Evolutionary conservation across 2,797 vertebrate genomes (phyloP), one percentile per base, ranked within the genome.

Genomic region (Cyclura pinguis): DNA sequence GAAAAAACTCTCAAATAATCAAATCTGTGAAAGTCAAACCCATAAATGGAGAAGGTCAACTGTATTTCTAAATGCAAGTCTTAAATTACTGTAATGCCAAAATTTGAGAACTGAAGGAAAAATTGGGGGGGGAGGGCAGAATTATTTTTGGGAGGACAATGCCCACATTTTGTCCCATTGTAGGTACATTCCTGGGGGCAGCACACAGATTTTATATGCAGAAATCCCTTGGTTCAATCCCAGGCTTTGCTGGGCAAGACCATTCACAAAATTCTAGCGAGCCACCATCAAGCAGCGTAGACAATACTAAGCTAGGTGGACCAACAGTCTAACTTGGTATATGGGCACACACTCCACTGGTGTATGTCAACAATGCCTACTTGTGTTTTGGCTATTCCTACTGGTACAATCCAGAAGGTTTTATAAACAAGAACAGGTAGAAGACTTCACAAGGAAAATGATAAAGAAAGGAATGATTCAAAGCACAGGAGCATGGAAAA

Each of bases 381-480:
- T 87, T 82, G 76, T 42, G 16, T 22, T 64, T 22, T 55, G 64
- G 16, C 14, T 2, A 8, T 27, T 62, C 24, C 6, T 62, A 78
- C 6, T 62, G 84, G 82, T 20, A 8, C 77, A 57, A 32, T 24
- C 50, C n/a, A 87, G 59, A 55, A 69, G 27, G 62, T 77, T 67
- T 52, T 29, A 24, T 29, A 74, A 62, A 22, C 78, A 38, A 14
- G 42, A 76, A 20, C 50, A 57, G 47, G 7, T 27, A 38, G 29
- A n/a, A 35, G 67, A 32, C 24, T 78, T 91, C 64, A 47, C 82
- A 89, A 78, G 22, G 29, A 16, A 78, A 84, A 47, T 32, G 76
- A 59, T 62, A 86, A 69, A 52, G 64, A 77, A 80, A 4, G 16
- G 38, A 5, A 47, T 6, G 22, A 55, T 72, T 57, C 62, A 72